These are phyloP conservation scores for Tryphoninae sp. DNA, from an alignment of 2,888 invertebrate genomes.

Conservation along the genomic window DNA sequence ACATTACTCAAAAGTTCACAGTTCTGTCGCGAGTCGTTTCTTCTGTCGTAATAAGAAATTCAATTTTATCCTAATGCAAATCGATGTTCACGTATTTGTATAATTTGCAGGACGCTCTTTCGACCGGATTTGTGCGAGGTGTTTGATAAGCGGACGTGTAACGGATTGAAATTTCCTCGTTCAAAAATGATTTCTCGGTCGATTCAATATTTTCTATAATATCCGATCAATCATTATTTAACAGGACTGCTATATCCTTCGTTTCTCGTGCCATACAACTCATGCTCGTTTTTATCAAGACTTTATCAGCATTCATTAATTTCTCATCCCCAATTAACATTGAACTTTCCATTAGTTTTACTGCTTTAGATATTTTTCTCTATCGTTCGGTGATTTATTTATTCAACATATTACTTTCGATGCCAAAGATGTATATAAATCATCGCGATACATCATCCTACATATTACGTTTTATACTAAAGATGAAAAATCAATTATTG, in stretches of 20 bases:
- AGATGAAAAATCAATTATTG: constrained; percentile 34
- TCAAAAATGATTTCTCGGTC: background rate
- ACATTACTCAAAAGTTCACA: constrained; percentile 11
- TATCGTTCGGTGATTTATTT: background rate
- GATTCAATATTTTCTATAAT: background rate
- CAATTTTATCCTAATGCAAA: constrained; percentile 31
- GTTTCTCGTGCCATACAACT: constrained; percentile 48
- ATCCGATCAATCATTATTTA: constrained; percentile 3
- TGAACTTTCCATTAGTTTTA: background rate
- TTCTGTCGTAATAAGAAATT: constrained; percentile 22
- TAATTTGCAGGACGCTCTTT: background rate
- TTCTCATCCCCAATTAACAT: constrained; percentile 4
- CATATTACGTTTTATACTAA: constrained; percentile 41
- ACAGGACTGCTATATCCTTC: constrained; percentile 22
- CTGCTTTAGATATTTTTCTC: background rate
- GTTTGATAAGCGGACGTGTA: background rate
- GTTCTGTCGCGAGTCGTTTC: constrained; percentile 19
- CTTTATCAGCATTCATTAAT: background rate
- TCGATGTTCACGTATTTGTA: constrained; percentile 21
- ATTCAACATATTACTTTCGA: constrained; percentile 39
- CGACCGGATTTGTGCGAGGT: background rate
- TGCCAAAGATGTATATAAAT: constrained; percentile 62
- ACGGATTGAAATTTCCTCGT: background rate
- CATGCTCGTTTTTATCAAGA: constrained; percentile 20
- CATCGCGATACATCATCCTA: constrained; percentile 49